Percentiles rank a stretch among this genome's conserved stretches.
Conservation (phyloP, 2,888 invertebrate species). For the Salpingus planirostris region DNA sequence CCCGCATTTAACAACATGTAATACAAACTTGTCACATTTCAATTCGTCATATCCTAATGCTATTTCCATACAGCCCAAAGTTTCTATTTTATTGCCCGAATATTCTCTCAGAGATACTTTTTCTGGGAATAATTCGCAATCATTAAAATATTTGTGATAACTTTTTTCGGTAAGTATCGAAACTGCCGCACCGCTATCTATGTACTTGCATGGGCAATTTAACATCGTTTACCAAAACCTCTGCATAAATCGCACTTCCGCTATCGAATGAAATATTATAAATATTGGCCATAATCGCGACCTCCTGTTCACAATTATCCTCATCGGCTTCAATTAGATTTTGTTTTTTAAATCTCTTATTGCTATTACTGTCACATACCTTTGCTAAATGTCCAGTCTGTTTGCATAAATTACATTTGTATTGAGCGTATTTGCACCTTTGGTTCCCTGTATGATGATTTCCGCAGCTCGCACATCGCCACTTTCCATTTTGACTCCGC, state of each 20-base stretch:
- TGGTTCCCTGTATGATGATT: too few species aligned
- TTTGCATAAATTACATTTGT: constrained; percentile 7
- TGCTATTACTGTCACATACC: not conserved
- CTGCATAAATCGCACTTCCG: too few species aligned
- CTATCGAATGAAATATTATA: too few species aligned
- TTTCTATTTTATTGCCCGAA: not conserved
- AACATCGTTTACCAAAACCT: not conserved
- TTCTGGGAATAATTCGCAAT: not conserved
- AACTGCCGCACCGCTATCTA: not conserved
- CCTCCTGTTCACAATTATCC: too few species aligned
- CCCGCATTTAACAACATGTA: not conserved
- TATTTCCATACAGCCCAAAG: not conserved
- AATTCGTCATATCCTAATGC: not conserved
- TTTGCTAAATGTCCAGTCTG: constrained; percentile 7
- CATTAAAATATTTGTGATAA: not conserved
- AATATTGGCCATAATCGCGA: too few species aligned
- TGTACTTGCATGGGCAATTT: not conserved
- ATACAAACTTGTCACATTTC: not conserved
- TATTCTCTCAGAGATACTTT: not conserved
- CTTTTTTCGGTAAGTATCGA: not conserved
- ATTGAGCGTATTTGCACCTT: too few species aligned
- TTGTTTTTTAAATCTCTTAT: too few species aligned
- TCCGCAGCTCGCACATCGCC: too few species aligned
- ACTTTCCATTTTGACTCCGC: too few species aligned
- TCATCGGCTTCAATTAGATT: too few species aligned